These are phyloP conservation scores for Gymnopithys bicolor DNA, from an alignment of 2,797 vertebrate species.

Conservation along the genomic window DNA sequence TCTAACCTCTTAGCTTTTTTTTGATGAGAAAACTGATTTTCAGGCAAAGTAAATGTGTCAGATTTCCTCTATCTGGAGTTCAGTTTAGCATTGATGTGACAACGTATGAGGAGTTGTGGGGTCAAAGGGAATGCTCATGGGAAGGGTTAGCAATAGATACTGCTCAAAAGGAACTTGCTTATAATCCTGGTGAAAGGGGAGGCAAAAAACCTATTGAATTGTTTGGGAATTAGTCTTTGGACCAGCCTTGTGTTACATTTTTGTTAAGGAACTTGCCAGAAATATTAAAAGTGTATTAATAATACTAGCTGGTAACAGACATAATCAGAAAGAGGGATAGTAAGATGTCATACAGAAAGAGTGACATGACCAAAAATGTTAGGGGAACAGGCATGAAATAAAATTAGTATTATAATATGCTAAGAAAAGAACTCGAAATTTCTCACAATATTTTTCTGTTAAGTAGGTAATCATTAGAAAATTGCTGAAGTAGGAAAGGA, in stretches of 20 bases:
- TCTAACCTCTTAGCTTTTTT: conserved; percentile 45
- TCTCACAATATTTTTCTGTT: not conserved
- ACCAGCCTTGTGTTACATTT: not conserved
- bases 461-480: not conserved
- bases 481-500: not conserved
- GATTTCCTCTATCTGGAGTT: conserved; percentile 37
- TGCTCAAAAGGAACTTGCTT: not conserved
- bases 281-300: not conserved
- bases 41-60: conserved; percentile 27
- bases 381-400: not conserved
- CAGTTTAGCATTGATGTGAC: conserved; percentile 39
- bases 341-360: not conserved
- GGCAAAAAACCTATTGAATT: not conserved
- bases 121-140: not conserved
- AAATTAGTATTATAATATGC: not conserved
- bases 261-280: not conserved
- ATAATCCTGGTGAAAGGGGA: not conserved
- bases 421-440: not conserved
- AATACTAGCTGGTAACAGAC: not conserved
- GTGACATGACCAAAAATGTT: not conserved
- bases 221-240: not conserved
- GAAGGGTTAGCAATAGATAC: not conserved
- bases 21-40: conserved; percentile 46
- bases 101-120: conserved; percentile 8
- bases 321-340: not conserved